These are phyloP conservation scores for Callitettix versicolor DNA, from an alignment of 1,140 invertebrate species.

Conservation along the genomic window DNA sequence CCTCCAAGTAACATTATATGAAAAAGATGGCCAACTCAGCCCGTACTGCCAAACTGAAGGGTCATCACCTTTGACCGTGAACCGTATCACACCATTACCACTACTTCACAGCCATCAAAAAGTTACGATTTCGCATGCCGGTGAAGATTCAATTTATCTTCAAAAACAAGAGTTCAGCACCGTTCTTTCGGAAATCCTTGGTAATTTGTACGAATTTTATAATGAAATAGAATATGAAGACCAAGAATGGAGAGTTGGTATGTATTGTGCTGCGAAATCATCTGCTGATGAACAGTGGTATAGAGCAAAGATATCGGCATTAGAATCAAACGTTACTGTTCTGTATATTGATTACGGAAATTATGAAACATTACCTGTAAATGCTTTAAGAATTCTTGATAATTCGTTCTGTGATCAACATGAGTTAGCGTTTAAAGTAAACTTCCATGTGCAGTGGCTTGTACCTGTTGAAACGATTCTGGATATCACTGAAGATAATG, in stretches of 20 bases:
- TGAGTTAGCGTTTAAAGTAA: constrained; percentile 40
- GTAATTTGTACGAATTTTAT: constrained; percentile 46
- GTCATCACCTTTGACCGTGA: constrained; percentile 35
- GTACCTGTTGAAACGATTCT: constrained; percentile 31
- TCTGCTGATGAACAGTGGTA: constrained; percentile 45
- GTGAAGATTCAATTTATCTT: constrained; percentile 45
- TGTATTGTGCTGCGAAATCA: constrained; percentile 47
- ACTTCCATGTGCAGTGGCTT: constrained; percentile 29
- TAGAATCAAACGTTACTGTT: constrained; percentile 21
- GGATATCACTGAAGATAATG: constrained; percentile 24
- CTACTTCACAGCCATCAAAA: constrained; percentile 40
- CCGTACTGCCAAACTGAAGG: constrained; percentile 37
- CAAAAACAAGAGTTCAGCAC: constrained; percentile 38
- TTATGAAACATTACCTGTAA: constrained; percentile 29
- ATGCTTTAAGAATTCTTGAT: constrained; percentile 33
- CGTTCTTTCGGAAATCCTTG: constrained; percentile 35
- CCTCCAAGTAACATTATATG: constrained; percentile 44
- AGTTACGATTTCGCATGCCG: constrained; percentile 38
- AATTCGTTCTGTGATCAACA: constrained; percentile 41
- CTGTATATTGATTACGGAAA: constrained; percentile 46
- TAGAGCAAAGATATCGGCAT: constrained; percentile 21
- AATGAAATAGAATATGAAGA: constrained; percentile 32
- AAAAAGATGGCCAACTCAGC: constrained; percentile 43
- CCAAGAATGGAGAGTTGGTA: constrained; percentile 7
- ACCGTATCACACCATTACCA: constrained; percentile 41